These are phyloP conservation scores for Cryptocheilus praepositus DNA, from an alignment of 2,888 invertebrate genomes.

Conservation along the genomic window DNA sequence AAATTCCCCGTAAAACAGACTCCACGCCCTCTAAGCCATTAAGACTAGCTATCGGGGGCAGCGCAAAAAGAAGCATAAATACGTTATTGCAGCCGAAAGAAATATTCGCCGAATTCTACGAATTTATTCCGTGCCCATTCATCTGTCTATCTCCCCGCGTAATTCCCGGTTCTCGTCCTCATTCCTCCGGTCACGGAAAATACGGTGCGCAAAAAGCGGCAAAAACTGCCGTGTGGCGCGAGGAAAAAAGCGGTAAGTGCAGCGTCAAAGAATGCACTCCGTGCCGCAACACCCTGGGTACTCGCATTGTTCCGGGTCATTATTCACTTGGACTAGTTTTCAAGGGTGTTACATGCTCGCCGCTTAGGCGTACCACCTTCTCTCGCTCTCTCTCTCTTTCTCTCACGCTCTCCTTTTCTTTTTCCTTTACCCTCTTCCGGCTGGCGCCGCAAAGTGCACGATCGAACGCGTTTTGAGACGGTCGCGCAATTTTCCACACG, in stretches of 20 bases:
- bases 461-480: no score
- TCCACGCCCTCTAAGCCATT: no score
- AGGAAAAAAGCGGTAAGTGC: not conserved
- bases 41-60: no score
- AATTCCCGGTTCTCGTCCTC: not conserved
- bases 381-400: not conserved
- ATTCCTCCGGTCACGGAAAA: not conserved
- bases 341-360: slow-evolving; percentile 45
- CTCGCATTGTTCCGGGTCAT: slow-evolving; percentile 61
- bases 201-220: not conserved
- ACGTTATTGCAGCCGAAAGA: no score
- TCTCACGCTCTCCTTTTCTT: not conserved
- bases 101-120: no score
- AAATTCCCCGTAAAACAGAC: no score
- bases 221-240: not conserved
- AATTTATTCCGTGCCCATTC: no score
- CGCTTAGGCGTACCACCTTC: slow-evolving; percentile 28
- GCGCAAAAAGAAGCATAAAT: no score
- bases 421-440: no score
- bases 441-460: no score
- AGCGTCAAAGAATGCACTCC: slow-evolving; percentile 19
- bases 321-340: slow-evolving; percentile 65
- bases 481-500: no score
- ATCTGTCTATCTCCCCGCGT: not conserved
- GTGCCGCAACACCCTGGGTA: slow-evolving; percentile 23